These are phyloP conservation scores for Caenorhabditis sp. DNA, from an alignment of 2,888 invertebrate genomes.

Conservation along the genomic window DNA sequence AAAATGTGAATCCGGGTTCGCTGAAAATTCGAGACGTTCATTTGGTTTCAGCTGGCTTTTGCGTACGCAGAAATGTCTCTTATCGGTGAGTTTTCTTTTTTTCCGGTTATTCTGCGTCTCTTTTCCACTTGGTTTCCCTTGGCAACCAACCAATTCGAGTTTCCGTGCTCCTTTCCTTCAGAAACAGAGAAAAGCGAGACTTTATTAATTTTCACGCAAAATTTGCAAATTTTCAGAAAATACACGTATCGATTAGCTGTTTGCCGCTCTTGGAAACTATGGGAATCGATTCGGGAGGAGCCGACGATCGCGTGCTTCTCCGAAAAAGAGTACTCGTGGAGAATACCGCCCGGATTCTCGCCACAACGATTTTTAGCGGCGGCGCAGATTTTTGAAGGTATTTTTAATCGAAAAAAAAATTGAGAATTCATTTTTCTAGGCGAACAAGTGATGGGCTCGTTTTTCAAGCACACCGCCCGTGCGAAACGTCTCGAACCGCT, in stretches of 20 bases:
- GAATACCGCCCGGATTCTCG: conserved; percentile 66
- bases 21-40: conserved; percentile 66
- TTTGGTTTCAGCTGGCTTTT: conserved; percentile 71
- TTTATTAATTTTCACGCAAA: background rate
- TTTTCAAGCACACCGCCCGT: conserved; percentile 70
- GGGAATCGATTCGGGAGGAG: conserved; percentile 54
- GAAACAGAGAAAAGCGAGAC: background rate
- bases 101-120: background rate
- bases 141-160: background rate
- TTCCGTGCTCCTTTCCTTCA: background rate
- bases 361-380: conserved; percentile 51
- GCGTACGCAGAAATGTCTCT: conserved; percentile 65
- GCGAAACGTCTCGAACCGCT: conserved; percentile 62
- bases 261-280: conserved; percentile 54
- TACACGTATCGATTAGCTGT: conserved; percentile 74
- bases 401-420: background rate
- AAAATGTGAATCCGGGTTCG: conserved; percentile 21
- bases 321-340: conserved; percentile 67
- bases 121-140: background rate
- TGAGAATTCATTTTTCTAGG: conserved; percentile 23
- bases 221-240: conserved; percentile 52
- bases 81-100: conserved; percentile 63
- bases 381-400: conserved; percentile 64
- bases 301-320: conserved; percentile 68
- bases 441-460: conserved; percentile 70